Evolutionary conservation across 2,113 vertebrate species (phyloP), one percentile per base, ranked within the genome.

Genomic region (Melanotaenia duboulayi): DNA sequence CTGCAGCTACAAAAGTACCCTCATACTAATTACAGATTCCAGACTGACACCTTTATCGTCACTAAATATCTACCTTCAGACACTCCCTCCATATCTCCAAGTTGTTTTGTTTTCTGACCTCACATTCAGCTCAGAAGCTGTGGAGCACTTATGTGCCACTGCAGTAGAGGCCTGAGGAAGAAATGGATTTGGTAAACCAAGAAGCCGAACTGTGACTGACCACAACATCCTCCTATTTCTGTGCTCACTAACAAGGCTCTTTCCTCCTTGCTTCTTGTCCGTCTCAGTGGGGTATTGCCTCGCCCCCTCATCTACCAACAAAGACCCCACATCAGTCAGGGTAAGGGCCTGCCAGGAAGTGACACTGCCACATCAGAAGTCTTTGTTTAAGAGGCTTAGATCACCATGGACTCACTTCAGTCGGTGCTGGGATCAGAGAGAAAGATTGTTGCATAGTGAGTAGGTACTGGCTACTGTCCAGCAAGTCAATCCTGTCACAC

Each of bases 141-240:
- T 35, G 35, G 44, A 62, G 22, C n/a, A 8, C 51, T 60, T 17
- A 46, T 57, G 65, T 57, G 42, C 56, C 39, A 71, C 40, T 7
- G 7, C 46, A 14, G 25, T 55, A 37, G 57, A 67, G 64, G 66
- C 78, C 69, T 24, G 46, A 69, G 49, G 39, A 32, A 79, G 65
- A 80, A 82, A 78, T 61, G 55, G 76, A 49, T 76, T 59, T 62
- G 74, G 80, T 58, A 71, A 89, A 83, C 76, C 71, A 25, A 40
- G 40, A 24, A 61, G 74, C 78, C 54, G 20, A 71, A 19, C 32
- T 44, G 37, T 23, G 57, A 75, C 67, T 2, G 37, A 83, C 85
- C 83, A 73, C 89, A 89, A 78, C 80, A 81, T 89, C 87, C 85
- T 88, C 71, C 65, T 59, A 69, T 77, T 82, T 61, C 83, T 74